Conservation (phyloP, 2,113 vertebrate species). For the Alethe diademata region DNA sequence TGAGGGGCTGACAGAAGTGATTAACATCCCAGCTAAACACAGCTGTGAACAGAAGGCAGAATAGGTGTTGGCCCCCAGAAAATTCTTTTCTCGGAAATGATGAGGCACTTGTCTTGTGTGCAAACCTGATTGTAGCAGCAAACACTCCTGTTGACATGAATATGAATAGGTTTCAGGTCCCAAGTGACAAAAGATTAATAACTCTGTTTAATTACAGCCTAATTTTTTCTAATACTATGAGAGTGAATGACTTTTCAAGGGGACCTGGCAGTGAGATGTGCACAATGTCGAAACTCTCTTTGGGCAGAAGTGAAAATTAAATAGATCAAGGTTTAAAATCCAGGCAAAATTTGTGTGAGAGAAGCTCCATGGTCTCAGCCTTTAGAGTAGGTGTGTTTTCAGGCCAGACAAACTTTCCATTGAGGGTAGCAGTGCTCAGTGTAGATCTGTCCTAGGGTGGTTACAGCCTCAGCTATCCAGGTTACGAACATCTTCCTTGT, state of each 20-base stretch:
- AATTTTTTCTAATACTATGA: background rate
- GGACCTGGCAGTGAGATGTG: background rate
- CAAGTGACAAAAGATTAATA: constrained; percentile 12
- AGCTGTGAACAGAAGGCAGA: background rate
- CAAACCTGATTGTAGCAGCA: background rate
- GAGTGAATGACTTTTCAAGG: constrained; percentile 45
- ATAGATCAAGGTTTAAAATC: constrained; percentile 42
- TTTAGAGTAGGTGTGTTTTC: background rate
- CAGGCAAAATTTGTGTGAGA: background rate
- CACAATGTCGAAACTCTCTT: background rate
- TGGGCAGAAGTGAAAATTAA: background rate
- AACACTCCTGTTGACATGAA: background rate
- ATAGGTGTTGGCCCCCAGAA: background rate
- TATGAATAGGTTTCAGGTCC: background rate
- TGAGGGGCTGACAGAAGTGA: background rate
- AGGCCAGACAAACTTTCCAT: background rate
- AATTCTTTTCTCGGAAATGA: background rate
- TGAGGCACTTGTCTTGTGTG: background rate
- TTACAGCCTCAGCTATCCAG: background rate
- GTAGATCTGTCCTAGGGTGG: background rate
- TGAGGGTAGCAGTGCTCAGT: background rate
- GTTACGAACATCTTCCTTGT: background rate
- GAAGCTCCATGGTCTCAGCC: background rate
- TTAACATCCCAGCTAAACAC: background rate
- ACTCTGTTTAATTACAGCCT: constrained; percentile 40